Percentiles rank a stretch among this genome's conserved stretches.
Evolutionary conservation across 1,140 invertebrate species (phyloP).

Genomic region (Bradynema listronoti): DNA sequence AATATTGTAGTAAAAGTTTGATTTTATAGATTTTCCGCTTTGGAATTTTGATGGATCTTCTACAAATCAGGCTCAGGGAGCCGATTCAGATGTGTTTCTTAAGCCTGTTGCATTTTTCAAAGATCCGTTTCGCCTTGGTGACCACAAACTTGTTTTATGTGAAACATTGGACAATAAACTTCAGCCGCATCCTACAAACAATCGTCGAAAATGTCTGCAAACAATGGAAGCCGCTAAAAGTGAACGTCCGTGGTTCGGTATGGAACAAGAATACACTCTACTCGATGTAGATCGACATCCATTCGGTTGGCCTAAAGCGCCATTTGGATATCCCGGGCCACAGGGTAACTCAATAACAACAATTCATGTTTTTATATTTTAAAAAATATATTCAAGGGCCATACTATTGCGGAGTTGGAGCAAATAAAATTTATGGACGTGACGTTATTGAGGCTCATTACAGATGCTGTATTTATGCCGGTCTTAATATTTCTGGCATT

Average conservation of each 20-base stretch:
- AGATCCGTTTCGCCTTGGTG: conserved; percentile 83
- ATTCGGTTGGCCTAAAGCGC: conserved; percentile 74
- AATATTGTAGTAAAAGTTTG: no score
- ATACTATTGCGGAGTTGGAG: conserved; percentile 87
- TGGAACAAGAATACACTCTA: conserved; percentile 84
- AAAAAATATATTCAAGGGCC: conserved; percentile 67
- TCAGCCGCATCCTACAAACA: conserved; percentile 73
- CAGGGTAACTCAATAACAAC: not conserved
- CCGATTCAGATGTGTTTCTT: conserved; percentile 78
- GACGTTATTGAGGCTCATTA: conserved; percentile 85
- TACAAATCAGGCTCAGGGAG: conserved; percentile 63
- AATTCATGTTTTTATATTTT: not conserved
- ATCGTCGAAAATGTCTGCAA: conserved; percentile 69
- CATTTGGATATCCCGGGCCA: conserved; percentile 65
- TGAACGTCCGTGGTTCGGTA: conserved; percentile 84
- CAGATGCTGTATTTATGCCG: conserved; percentile 72
- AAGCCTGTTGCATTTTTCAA: conserved; percentile 80
- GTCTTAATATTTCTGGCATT: conserved; percentile 53
- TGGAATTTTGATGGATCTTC: conserved; percentile 94
- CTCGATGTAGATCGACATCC: conserved; percentile 79
- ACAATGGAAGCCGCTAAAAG: conserved; percentile 67
- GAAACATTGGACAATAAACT: conserved; percentile 65
- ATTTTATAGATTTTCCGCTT: conserved; percentile 70
- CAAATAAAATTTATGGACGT: conserved; percentile 81
- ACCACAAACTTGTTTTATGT: conserved; percentile 66